Conservation (phyloP, 2,797 vertebrate genomes). For the Ceryle rudis region DNA sequence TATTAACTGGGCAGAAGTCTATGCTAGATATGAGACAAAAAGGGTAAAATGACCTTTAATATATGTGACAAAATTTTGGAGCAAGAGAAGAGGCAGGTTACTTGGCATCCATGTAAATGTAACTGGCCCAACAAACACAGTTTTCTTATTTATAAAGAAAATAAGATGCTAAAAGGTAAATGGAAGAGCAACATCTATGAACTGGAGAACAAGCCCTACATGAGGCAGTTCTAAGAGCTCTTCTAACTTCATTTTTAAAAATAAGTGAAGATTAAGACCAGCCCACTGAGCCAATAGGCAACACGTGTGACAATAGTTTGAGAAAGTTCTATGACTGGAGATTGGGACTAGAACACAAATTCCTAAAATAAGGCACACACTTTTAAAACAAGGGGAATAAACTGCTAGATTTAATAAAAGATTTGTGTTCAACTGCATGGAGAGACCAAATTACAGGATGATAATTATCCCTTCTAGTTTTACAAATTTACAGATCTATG, state of each 20-base stretch:
- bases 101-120: neutral
- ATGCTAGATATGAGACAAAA: neutral
- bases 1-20: neutral
- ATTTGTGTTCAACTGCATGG: neutral
- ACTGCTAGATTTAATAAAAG: neutral
- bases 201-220: neutral
- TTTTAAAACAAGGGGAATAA: neutral
- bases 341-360: neutral
- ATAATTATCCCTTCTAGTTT: conserved; percentile 11
- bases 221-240: neutral
- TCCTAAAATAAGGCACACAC: neutral
- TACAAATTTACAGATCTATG: conserved; percentile 2
- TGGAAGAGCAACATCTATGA: neutral
- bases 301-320: neutral
- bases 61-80: neutral
- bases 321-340: neutral
- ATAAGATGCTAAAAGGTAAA: neutral
- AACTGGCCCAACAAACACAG: neutral
- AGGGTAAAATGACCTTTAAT: neutral
- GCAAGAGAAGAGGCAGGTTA: neutral
- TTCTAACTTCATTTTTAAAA: neutral
- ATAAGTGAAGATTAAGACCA: neutral
- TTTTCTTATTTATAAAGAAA: neutral
- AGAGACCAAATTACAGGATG: neutral
- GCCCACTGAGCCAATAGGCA: neutral